Evolutionary conservation across 2,797 vertebrate species (phyloP), one percentile per base, ranked within the genome.

Genomic region (Erpetoichthys calabaricus): DNA sequence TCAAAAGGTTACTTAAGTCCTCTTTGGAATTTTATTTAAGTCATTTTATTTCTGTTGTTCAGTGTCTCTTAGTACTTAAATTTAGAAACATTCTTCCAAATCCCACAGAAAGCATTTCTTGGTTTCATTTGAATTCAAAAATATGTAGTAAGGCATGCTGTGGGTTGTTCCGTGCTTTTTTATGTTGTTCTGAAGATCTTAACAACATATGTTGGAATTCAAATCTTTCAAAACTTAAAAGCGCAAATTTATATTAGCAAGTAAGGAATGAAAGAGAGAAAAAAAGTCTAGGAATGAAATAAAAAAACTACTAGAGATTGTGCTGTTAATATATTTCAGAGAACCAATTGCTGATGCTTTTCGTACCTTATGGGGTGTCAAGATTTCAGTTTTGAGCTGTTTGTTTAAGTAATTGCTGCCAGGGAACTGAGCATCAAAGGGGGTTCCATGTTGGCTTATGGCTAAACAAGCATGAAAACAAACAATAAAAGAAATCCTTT

Each of bases 221-320:
- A 64, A 58, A 43, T 56, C 53, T 58, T 59, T 55, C 49, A 59
- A 53, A 57, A 60, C 56, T 59, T 47, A 52, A 63, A 63, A 42
- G 61, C 63, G 61, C 58, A 59, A 63, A 56, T 55, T 62, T 62
- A 41, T 25, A 46, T 61, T 58, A 59, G 7, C 51, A 57, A 57
- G 51, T 53, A 55, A 49, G 53, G 49, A 25, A 45, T 56, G 44
- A 9, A 51, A 55, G 57, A 44, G 42, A 54, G 55, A 56, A 49
- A 55, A 7, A 62, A 58, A 53, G 41, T 57, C 58, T 55, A 61
- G 10, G 43, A 45, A 25, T 25, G 25, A 25, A 25, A 25, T 25
- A 25, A 25, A 25, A 25, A 25, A 25, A 25, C 25, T 25, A 25
- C 25, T 25, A 25, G 2, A 61, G 47, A 42, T 55, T 49, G 47